phyloP scores from a whole-genome alignment of 1,140 invertebrate genomes.

The Branchinecta lynchi region DNA sequence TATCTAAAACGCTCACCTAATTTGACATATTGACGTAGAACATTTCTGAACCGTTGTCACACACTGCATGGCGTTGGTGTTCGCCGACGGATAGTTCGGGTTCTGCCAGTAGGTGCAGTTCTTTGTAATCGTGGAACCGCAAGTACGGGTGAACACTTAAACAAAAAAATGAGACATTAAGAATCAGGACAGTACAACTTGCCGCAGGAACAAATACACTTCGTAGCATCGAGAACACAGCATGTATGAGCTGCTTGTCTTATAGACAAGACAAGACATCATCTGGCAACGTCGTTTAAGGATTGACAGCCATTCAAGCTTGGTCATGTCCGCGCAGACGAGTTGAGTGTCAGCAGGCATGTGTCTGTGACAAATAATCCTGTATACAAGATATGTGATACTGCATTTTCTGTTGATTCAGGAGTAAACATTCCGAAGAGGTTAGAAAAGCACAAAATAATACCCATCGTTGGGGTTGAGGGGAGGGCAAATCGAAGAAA shows the following conservation, averaged over 20 bases:
- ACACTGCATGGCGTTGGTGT: conserved; percentile 13
- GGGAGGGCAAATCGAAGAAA: background rate
- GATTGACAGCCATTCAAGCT: background rate
- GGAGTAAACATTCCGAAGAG: background rate
- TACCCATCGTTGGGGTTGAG: background rate
- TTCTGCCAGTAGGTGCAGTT: conserved; percentile 19
- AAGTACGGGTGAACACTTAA: conserved; percentile 1
- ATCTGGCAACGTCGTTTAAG: background rate
- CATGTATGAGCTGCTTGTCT: no score
- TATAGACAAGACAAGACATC: no score
- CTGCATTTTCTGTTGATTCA: background rate
- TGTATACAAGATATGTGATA: background rate
- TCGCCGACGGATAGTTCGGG: background rate
- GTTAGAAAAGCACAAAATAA: background rate
- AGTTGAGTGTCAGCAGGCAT: background rate
- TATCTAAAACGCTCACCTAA: conserved; percentile 9
- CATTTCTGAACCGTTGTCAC: conserved; percentile 13
- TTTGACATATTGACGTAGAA: conserved; percentile 14
- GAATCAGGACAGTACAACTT: no score
- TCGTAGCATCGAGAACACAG: no score
- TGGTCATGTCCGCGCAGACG: background rate
- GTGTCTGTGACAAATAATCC: no score
- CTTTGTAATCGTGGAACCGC: conserved; percentile 4
- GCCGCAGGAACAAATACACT: no score
- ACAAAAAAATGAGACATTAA: background rate